These are phyloP conservation scores for Sebastes ruberrimus DNA, from an alignment of 2,797 vertebrate genomes.

Conservation along the genomic window DNA sequence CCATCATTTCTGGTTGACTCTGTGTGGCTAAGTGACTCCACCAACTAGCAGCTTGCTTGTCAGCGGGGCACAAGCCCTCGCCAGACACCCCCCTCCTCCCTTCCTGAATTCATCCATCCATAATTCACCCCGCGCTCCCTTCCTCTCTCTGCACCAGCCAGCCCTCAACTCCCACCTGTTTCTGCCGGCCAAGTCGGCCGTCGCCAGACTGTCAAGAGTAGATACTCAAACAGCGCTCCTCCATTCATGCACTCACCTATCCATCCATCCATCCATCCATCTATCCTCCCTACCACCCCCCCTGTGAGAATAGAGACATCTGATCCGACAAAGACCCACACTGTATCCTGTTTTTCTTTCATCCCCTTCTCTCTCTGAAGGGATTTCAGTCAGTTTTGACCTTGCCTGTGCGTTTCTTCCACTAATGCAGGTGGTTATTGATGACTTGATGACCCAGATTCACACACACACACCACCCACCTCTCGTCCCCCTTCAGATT, in stretches of 20 bases:
- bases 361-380: constrained; percentile 26
- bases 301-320: constrained; percentile 24
- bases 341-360: neutral
- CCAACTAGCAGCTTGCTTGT: constrained; percentile 64
- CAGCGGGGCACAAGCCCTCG: constrained; percentile 50
- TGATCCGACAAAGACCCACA: constrained; percentile 19
- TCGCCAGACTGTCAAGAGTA: constrained; percentile 59
- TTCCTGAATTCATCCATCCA: constrained; percentile 40
- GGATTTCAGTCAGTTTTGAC: constrained; percentile 60
- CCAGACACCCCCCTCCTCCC: constrained; percentile 41
- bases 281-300: neutral
- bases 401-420: constrained; percentile 60
- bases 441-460: constrained; percentile 61
- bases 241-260: constrained; percentile 51
- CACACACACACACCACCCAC: constrained; percentile 14
- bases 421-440: constrained; percentile 71
- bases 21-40: constrained; percentile 52
- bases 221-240: constrained; percentile 57
- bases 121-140: constrained; percentile 45
- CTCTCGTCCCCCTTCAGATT: constrained; percentile 46
- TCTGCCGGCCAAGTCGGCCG: constrained; percentile 50
- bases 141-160: constrained; percentile 25
- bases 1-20: constrained; percentile 39
- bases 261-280: constrained; percentile 24
- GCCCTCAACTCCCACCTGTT: constrained; percentile 49